Evolutionary conservation across 1,140 invertebrate genomes (phyloP).

Genomic region (Drosophila mauritiana): DNA sequence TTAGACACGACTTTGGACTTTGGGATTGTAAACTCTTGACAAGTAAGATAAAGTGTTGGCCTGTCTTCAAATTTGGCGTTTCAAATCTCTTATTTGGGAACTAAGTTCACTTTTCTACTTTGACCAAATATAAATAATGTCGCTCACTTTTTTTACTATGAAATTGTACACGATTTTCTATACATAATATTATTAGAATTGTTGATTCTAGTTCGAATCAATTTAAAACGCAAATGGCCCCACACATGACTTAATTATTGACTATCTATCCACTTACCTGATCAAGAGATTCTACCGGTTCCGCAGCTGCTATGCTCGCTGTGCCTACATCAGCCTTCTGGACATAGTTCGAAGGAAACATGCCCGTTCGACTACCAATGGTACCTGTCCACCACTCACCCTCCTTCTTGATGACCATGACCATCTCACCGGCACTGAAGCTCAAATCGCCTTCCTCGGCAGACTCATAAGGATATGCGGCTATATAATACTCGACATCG

Average conservation of each 20-base stretch:
- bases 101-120: neutral
- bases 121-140: too few relatives aligned
- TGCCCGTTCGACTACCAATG: slow-evolving; percentile 92
- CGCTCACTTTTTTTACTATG: too few relatives aligned
- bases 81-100: neutral
- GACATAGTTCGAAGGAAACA: slow-evolving; percentile 98
- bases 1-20: slow-evolving; percentile 36
- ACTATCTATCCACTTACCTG: slow-evolving; percentile 51
- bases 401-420: slow-evolving; percentile 94
- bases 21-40: slow-evolving; percentile 12
- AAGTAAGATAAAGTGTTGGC: slow-evolving; percentile 2
- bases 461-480: slow-evolving; percentile 94
- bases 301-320: slow-evolving; percentile 21
- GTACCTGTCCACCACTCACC: slow-evolving; percentile 99
- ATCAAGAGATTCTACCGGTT: slow-evolving; percentile 46
- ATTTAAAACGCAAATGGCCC: neutral
- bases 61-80: neutral
- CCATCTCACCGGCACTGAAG: slow-evolving; percentile 96
- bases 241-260: neutral
- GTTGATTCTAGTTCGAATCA: neutral
- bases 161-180: too few relatives aligned
- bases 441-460: slow-evolving; percentile 95
- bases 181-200: neutral
- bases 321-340: slow-evolving; percentile 85
- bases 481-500: slow-evolving; percentile 92